Evolutionary conservation across 2,797 vertebrate genomes (phyloP).

Genomic region (Sebastes baramenuke): DNA sequence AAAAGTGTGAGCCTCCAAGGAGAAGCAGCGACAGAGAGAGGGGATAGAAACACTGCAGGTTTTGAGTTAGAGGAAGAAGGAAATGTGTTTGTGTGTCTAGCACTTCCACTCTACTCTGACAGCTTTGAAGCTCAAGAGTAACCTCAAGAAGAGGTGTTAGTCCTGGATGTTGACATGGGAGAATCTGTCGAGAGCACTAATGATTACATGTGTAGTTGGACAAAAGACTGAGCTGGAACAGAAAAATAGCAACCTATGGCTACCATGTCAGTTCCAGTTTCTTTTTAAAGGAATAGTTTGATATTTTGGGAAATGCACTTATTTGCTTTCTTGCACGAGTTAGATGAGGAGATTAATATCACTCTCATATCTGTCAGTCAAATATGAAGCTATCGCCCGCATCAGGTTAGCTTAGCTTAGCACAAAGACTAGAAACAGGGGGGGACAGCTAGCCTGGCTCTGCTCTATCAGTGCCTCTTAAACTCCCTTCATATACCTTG

Average conservation of each 20-base stretch:
- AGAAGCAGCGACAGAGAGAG: background rate
- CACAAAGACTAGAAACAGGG: background rate
- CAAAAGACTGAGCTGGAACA: background rate
- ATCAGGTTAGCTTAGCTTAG: background rate
- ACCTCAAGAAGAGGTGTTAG: slow-evolving; percentile 36
- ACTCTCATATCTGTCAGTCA: background rate
- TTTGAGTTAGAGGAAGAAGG: slow-evolving; percentile 24
- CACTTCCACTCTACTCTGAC: slow-evolving; percentile 28
- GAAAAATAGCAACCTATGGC: background rate
- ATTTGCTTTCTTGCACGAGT: background rate
- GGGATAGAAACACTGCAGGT: background rate
- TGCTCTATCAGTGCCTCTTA: background rate
- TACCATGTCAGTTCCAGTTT: background rate
- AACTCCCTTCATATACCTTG: background rate
- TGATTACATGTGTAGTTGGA: background rate
- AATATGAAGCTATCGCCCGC: background rate
- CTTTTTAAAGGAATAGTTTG: background rate
- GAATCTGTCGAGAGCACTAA: slow-evolving; percentile 1
- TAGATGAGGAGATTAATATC: background rate
- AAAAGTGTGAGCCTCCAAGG: slow-evolving; percentile 18
- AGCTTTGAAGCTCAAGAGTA: slow-evolving; percentile 40
- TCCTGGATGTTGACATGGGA: slow-evolving; percentile 11
- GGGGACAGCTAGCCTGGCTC: no score
- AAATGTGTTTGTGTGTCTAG: slow-evolving; percentile 30
- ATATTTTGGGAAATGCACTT: background rate